A percentile compares a stretch with the other conserved stretches of the same genome.
These are phyloP conservation scores for Turritopsis dohrnii DNA, from an alignment of 30 jellyfish, hydroid and myxozoan species.

Conservation along the genomic window DNA sequence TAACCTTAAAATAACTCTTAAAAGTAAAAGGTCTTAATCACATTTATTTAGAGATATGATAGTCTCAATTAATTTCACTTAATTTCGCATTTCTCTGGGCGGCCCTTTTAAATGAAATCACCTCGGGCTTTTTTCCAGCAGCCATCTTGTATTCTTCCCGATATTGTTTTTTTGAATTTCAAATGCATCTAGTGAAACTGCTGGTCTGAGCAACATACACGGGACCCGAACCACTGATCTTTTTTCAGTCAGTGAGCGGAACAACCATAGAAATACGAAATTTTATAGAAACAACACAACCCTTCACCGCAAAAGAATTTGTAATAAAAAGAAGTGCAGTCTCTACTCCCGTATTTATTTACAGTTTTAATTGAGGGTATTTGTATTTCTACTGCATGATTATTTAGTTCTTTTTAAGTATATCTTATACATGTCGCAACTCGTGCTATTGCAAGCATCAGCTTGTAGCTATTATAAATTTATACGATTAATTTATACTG, in stretches of 20 bases:
- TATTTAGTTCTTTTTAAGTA: not conserved
- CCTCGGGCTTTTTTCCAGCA: not conserved
- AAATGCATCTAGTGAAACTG: slow-evolving; percentile 1
- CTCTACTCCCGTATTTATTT: not conserved
- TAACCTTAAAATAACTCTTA: too few relatives aligned
- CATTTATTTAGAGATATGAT: too few relatives aligned
- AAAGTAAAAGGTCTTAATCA: too few relatives aligned
- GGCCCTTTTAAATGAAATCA: not conserved
- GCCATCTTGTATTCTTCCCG: not conserved
- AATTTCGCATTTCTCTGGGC: not conserved
- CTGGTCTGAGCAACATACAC: not conserved
- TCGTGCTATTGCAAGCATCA: not conserved
- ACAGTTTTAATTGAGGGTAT: not conserved
- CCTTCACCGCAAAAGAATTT: too few relatives aligned
- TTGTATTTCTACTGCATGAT: not conserved
- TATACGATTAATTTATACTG: too few relatives aligned
- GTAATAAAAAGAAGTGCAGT: not conserved
- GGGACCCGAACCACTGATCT: not conserved
- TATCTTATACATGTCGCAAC: not conserved
- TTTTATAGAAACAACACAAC: too few relatives aligned
- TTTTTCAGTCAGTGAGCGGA: not conserved
- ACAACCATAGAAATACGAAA: not conserved
- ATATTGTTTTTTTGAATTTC: not conserved
- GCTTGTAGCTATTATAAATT: not conserved
- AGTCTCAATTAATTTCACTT: too few relatives aligned